These are phyloP conservation scores for Solenodon paradoxus DNA, from an alignment of 2,113 vertebrate genomes.

Conservation along the genomic window DNA sequence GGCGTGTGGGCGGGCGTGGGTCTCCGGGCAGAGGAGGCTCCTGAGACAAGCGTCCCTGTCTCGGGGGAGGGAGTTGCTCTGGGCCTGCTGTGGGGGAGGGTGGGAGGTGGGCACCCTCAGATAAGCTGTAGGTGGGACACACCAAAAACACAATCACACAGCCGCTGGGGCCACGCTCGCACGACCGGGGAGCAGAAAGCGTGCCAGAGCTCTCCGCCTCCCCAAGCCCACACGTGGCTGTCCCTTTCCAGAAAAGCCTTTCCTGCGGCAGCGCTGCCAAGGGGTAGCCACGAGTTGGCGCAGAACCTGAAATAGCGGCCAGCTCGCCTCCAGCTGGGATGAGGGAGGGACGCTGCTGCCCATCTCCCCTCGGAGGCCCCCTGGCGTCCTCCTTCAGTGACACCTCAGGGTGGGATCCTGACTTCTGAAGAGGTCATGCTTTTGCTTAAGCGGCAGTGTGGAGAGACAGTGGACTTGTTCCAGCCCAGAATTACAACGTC, in stretches of 20 bases:
- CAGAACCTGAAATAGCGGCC: no score
- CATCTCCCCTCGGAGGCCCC: not conserved
- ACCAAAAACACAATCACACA: not conserved
- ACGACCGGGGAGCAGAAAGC: not conserved
- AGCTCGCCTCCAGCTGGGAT: not conserved
- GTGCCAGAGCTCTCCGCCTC: not conserved
- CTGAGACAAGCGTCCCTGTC: constrained; percentile 82
- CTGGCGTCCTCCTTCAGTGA: not conserved
- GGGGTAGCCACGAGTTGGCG: not conserved
- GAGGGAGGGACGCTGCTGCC: not conserved
- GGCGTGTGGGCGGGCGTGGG: constrained; percentile 91
- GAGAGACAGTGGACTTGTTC: not conserved
- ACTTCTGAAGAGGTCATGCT: not conserved
- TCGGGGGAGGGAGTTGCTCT: constrained; percentile 78
- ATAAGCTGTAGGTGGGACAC: not conserved
- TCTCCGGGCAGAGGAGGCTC: constrained; percentile 88
- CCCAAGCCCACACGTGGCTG: not conserved
- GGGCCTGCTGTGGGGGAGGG: not conserved
- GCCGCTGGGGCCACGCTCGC: not conserved
- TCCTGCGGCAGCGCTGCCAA: not conserved
- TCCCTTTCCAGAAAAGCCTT: not conserved
- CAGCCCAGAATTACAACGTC: not conserved
- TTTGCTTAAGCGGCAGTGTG: not conserved
- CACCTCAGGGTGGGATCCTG: not conserved
- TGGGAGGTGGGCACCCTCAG: not conserved